These are phyloP conservation scores for Lagopus muta DNA, from an alignment of 2,113 vertebrate species.

Conservation along the genomic window DNA sequence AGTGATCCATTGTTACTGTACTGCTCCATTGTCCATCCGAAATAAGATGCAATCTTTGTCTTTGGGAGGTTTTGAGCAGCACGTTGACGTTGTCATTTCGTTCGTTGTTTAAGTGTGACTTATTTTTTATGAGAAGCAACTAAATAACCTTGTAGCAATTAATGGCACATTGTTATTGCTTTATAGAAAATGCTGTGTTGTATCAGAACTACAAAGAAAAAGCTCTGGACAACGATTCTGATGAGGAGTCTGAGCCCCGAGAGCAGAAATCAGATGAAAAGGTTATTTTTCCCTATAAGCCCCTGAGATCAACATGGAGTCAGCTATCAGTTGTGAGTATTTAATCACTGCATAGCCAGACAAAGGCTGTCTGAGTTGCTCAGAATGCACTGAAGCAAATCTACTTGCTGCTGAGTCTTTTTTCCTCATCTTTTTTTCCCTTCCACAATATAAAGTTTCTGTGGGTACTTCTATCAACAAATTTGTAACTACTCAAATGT, in stretches of 20 bases:
- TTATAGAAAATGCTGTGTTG: constrained; percentile 90
- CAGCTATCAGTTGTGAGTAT: constrained; percentile 91
- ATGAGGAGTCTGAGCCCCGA: constrained; percentile 87
- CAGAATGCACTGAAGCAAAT: not conserved
- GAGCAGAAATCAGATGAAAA: constrained; percentile 81
- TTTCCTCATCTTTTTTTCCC: not conserved
- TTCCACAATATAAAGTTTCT: not conserved
- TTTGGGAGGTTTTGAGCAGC: not conserved
- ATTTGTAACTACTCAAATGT: not conserved
- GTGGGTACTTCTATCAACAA: not conserved
- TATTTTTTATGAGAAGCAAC: not conserved
- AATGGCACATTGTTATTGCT: not conserved
- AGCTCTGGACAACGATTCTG: constrained; percentile 93
- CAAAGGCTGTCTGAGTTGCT: not conserved
- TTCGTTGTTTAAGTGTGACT: not conserved
- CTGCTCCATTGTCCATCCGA: constrained; percentile 55
- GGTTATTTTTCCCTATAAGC: constrained; percentile 88
- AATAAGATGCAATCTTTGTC: constrained; percentile 49
- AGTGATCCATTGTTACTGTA: constrained; percentile 59
- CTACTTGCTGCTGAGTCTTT: not conserved
- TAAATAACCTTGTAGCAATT: not conserved
- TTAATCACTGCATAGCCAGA: not conserved
- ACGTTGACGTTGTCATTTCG: not conserved
- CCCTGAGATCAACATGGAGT: constrained; percentile 91
- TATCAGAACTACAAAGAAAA: constrained; percentile 99